Percentiles rank a stretch among this genome's conserved stretches.
phyloP scores from a whole-genome alignment of 2,797 vertebrate genomes.

The Oceanodroma leucorhoa region DNA sequence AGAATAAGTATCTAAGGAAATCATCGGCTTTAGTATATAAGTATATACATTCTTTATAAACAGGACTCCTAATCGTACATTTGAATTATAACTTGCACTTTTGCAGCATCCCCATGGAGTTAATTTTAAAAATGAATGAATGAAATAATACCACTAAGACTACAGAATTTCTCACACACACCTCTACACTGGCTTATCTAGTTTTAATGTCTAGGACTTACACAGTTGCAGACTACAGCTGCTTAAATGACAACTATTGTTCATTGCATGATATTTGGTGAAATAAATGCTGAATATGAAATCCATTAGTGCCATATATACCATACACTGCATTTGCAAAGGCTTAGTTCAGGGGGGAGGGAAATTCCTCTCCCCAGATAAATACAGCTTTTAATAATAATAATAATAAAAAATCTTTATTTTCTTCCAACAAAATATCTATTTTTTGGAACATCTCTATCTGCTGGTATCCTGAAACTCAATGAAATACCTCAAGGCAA shows the following conservation, averaged over 20 bases:
- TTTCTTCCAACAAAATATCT: not conserved
- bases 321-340: conserved; percentile 7
- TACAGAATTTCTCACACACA: conserved; percentile 16
- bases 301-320: conserved; percentile 18
- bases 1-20: conserved; percentile 29
- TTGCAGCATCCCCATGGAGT: not conserved
- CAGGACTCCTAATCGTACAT: not conserved
- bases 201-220: conserved; percentile 23
- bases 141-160: conserved; percentile 24
- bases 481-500: conserved; percentile 54
- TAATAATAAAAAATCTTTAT: too few relatives aligned
- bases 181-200: not conserved
- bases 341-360: not conserved
- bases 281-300: conserved; percentile 17
- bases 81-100: conserved; percentile 29
- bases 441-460: not conserved
- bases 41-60: conserved; percentile 46
- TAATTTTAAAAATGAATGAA: conserved; percentile 65
- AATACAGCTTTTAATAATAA: not conserved
- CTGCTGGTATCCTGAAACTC: conserved; percentile 40
- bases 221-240: not conserved
- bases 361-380: not conserved
- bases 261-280: not conserved
- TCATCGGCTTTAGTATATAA: conserved; percentile 15
- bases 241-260: conserved; percentile 23